These are phyloP conservation scores for Dynastes tityus DNA, from an alignment of 2,888 invertebrate genomes.

Conservation along the genomic window DNA sequence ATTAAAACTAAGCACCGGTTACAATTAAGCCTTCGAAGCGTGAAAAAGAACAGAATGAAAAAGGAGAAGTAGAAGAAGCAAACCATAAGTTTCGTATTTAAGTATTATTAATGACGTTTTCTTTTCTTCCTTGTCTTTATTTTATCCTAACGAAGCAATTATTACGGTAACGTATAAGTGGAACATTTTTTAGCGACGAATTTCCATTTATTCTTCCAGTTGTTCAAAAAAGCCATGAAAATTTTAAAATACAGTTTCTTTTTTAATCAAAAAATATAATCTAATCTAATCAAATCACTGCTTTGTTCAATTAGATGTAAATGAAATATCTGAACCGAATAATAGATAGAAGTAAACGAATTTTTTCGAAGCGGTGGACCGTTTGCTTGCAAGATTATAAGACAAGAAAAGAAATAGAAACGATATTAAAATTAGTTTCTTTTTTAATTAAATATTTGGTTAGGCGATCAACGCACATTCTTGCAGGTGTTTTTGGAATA, in stretches of 20 bases:
- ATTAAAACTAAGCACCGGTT: constrained; percentile 19
- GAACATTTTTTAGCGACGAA: background rate
- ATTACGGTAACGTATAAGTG: constrained; percentile 5
- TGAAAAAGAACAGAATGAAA: constrained; percentile 31
- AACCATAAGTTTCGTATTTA: background rate
- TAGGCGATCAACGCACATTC: no score
- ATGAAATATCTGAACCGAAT: background rate
- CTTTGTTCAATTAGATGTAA: background rate
- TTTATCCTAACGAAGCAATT: constrained; percentile 6
- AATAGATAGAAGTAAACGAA: background rate
- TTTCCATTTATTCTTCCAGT: background rate
- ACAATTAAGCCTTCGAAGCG: constrained; percentile 33
- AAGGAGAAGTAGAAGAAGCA: constrained; percentile 5
- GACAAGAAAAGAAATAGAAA: background rate
- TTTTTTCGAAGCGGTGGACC: background rate
- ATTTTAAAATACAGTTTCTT: background rate
- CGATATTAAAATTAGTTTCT: no score
- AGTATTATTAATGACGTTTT: constrained; percentile 6
- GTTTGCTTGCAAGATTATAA: background rate
- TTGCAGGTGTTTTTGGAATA: no score
- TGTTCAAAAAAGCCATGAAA: background rate
- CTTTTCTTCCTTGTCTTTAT: constrained; percentile 6
- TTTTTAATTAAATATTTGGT: no score
- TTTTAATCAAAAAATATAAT: background rate
- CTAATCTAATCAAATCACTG: background rate